Evolutionary conservation across 1,140 invertebrate genomes (phyloP).

Genomic region (Alviniconcha marisindica): DNA sequence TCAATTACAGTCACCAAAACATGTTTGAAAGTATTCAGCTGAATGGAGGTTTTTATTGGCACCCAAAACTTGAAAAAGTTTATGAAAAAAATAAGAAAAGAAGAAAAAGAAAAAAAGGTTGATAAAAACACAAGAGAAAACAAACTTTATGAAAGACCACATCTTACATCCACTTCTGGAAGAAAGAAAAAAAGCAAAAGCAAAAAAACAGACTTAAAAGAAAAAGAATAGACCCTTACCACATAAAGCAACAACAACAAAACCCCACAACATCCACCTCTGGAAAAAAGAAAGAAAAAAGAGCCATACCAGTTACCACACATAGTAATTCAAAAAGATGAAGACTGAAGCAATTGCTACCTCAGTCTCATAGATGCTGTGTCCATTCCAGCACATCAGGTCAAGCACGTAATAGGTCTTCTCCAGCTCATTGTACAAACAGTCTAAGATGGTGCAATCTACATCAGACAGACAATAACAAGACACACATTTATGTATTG

Average conservation of each 20-base stretch:
- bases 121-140: no score
- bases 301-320: no score
- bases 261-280: background rate
- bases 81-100: slow-evolving; percentile 17
- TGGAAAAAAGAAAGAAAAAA: no score
- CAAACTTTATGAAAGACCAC: no score
- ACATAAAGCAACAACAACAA: background rate
- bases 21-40: no score
- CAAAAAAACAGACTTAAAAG: background rate
- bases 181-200: slow-evolving; percentile 2
- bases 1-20: no score
- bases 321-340: no score
- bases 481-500: no score
- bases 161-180: no score
- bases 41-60: no score
- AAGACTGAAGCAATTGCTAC: slow-evolving; percentile 77
- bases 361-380: slow-evolving; percentile 86
- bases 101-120: slow-evolving; percentile 23
- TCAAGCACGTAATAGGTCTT: slow-evolving; percentile 88
- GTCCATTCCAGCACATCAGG: slow-evolving; percentile 88
- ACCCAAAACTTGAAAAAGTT: no score
- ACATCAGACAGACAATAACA: slow-evolving; percentile 23
- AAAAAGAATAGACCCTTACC: background rate
- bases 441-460: slow-evolving; percentile 83
- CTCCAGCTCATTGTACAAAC: slow-evolving; percentile 82